Conservation (phyloP, 2,888 invertebrate genomes). For the Apotomis betuletana region DNA sequence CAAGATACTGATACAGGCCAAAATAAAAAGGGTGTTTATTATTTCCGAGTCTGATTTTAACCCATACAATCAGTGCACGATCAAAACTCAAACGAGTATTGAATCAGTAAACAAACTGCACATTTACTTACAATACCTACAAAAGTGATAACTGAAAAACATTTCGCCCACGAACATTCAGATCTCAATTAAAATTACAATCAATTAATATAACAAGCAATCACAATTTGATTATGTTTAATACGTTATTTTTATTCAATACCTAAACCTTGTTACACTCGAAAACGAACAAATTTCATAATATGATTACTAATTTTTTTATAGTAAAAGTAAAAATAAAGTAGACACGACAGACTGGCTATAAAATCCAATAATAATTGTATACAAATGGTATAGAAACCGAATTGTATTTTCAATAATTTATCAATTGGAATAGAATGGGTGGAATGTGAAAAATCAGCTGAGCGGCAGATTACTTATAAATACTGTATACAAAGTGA, state of each 20-base stretch:
- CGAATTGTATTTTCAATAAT: neutral
- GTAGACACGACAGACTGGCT: neutral
- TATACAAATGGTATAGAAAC: neutral
- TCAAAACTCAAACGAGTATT: neutral
- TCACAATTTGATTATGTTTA: constrained; percentile 5
- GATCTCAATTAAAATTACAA: constrained; percentile 52
- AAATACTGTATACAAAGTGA: constrained; percentile 8
- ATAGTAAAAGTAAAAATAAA: neutral
- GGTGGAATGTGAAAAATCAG: constrained; percentile 11
- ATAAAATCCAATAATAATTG: neutral
- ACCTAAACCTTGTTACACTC: neutral
- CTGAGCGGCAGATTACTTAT: constrained; percentile 5
- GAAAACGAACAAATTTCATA: neutral
- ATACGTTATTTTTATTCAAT: neutral
- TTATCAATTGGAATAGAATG: neutral
- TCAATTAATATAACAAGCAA: constrained; percentile 8
- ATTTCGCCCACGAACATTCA: constrained; percentile 52
- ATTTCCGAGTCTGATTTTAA: no score
- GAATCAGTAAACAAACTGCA: constrained; percentile 6
- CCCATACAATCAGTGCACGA: neutral
- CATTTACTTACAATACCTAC: constrained; percentile 21
- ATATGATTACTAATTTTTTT: neutral
- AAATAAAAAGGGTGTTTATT: no score
- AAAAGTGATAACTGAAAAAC: constrained; percentile 27
- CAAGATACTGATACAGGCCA: no score